Percentiles rank a stretch among this genome's conserved stretches.
Conservation (phyloP, 2,888 invertebrate species). For the Dromius quadrimaculatus region DNA sequence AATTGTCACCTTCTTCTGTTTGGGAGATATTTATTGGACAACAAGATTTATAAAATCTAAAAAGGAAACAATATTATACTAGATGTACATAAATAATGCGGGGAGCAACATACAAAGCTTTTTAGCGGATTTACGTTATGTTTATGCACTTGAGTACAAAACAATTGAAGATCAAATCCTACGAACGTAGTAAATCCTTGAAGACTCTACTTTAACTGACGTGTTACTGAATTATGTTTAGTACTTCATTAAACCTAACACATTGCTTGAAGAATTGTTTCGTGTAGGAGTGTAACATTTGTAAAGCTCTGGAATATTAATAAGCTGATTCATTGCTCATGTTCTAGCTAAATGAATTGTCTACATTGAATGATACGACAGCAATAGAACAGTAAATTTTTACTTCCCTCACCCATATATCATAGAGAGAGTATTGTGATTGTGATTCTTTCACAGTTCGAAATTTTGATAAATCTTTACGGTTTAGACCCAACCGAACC, state of each 20-base stretch:
- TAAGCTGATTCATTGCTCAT: not conserved
- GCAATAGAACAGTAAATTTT: too few relatives aligned
- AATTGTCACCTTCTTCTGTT: slow-evolving; percentile 49
- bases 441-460: too few relatives aligned
- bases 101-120: slow-evolving; percentile 21
- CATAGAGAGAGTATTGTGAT: too few relatives aligned
- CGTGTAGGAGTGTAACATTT: slow-evolving; percentile 16
- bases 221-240: slow-evolving; percentile 30
- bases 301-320: slow-evolving; percentile 10
- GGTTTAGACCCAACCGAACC: too few relatives aligned
- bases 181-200: slow-evolving; percentile 9
- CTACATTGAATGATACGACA: too few relatives aligned
- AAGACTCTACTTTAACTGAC: slow-evolving; percentile 8
- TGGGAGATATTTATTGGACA: slow-evolving; percentile 48
- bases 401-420: too few relatives aligned
- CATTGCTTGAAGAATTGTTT: slow-evolving; percentile 11
- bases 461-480: too few relatives aligned
- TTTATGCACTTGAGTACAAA: not conserved
- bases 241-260: slow-evolving; percentile 31
- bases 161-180: slow-evolving; percentile 23
- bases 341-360: too few relatives aligned
- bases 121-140: slow-evolving; percentile 27
- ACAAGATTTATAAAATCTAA: slow-evolving; percentile 47
- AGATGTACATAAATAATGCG: slow-evolving; percentile 36
- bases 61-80: slow-evolving; percentile 43